Evolutionary conservation across 2,888 invertebrate genomes (phyloP), one percentile per base, ranked within the genome.

Genomic region (Archips xylosteana): DNA sequence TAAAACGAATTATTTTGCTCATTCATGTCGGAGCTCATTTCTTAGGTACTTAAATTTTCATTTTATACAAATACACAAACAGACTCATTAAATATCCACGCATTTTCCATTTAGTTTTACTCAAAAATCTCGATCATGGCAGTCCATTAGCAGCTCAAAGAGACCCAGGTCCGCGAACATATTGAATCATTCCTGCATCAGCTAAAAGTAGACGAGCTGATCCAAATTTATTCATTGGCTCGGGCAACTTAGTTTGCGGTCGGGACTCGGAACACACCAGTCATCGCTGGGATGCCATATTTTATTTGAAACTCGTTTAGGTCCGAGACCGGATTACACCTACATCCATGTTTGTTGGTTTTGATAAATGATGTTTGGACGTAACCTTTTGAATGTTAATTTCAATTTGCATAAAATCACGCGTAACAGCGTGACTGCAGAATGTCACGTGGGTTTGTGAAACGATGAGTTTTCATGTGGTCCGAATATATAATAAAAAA

Each of bases 221-320:
- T 76, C 74, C 49, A 81, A 83, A 83, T 85, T 85, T 86, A 86
- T 86, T 86, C 86, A 86, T 85, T 76, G 81, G 75, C 80, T 83
- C 66, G 49, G 66, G 63, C 72, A 80, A 79, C 80, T 81, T 76
- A 77, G 75, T 78, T 75, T 73, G 74, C 67, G 49, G 51, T 75
- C 39, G 8, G 54, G 47, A 45, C 75, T 36, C 12, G 39, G 66
- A 57, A 42, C 39, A 39, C 60, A 23, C 51, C 66, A 67, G 66
- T 67, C 66, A 67, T 67, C 57, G 57, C 32, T 42, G 54, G 39
- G 23, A 10, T 23, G 57, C 66, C 66, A 57, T 57, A 67, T 67
- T 67, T 65, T 65, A 65, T 65, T 42, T 57, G 23, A 57, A 57
- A 57, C 15, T 57, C 42, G 66, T 23, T 57, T 57, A 39, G 10